Percentiles rank a stretch among this genome's conserved stretches.
Evolutionary conservation across 2,113 vertebrate species (phyloP).

Genomic region (Solenodon paradoxus): DNA sequence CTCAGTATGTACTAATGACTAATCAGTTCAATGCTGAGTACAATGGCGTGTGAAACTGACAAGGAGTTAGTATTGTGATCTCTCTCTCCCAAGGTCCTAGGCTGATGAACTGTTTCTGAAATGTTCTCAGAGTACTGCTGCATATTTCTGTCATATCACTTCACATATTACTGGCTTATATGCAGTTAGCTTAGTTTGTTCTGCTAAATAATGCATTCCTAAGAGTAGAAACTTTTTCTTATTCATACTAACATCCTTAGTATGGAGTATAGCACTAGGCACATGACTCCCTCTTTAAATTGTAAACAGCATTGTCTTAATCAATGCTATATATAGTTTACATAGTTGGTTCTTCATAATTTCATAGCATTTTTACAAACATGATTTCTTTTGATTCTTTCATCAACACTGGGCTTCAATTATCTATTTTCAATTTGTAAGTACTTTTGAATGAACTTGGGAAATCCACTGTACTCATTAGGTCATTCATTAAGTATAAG

Average conservation of each 20-base stretch:
- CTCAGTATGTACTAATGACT: neutral
- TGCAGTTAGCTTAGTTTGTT: neutral
- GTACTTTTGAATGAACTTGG: neutral
- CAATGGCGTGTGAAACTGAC: neutral
- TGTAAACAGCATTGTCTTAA: neutral
- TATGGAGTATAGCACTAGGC: neutral
- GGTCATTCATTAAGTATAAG: neutral
- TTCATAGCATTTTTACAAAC: neutral
- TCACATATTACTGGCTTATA: neutral
- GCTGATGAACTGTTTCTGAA: neutral
- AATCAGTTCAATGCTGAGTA: neutral
- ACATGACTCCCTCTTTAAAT: neutral
- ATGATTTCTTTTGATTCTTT: slow-evolving; percentile 45
- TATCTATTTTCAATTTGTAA: slow-evolving; percentile 26
- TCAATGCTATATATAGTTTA: neutral
- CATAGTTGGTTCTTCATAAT: neutral
- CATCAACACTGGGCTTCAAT: neutral
- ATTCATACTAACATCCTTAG: neutral
- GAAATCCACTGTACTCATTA: neutral
- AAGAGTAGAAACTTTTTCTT: neutral
- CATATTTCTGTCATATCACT: neutral
- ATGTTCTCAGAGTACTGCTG: neutral
- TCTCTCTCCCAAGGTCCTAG: neutral
- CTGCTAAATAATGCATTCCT: neutral
- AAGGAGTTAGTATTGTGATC: neutral